A percentile compares a stretch with the other conserved stretches of the same genome.
These are phyloP conservation scores for Tetramorium parvispinum DNA, from an alignment of 1,140 invertebrate species.

Conservation along the genomic window DNA sequence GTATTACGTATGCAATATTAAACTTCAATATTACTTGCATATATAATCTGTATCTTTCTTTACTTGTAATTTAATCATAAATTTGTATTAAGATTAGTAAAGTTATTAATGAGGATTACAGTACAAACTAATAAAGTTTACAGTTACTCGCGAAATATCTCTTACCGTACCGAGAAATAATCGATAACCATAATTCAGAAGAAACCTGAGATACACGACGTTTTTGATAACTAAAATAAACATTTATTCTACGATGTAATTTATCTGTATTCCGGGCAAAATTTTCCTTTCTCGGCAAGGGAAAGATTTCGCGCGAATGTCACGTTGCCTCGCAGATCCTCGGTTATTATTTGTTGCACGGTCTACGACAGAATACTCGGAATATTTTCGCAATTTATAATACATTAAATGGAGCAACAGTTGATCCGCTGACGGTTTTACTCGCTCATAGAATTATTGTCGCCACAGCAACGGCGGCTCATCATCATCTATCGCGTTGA, in stretches of 20 bases:
- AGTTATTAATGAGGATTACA: no score
- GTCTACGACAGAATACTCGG: neutral
- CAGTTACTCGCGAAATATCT: neutral
- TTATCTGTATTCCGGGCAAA: neutral
- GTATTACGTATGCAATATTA: neutral
- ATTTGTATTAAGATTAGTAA: no score
- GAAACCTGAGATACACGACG: neutral
- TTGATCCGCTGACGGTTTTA: constrained; percentile 46
- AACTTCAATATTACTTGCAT: neutral
- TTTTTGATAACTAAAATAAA: constrained; percentile 1
- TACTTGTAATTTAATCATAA: neutral
- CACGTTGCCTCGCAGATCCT: neutral
- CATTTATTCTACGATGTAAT: neutral
- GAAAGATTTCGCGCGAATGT: neutral
- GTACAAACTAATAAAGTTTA: neutral
- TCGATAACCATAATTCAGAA: neutral
- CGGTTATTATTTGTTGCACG: constrained; percentile 1
- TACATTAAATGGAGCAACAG: constrained; percentile 31
- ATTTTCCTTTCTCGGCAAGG: neutral
- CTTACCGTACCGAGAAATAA: neutral
- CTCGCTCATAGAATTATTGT: constrained; percentile 62
- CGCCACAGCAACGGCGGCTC: constrained; percentile 56
- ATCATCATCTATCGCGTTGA: constrained; percentile 72
- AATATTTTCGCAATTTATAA: constrained; percentile 34
- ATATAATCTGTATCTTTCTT: neutral